Evolutionary conservation across 1,140 invertebrate genomes (phyloP), one percentile per base, ranked within the genome.

Genomic region (Danaus melanippus): DNA sequence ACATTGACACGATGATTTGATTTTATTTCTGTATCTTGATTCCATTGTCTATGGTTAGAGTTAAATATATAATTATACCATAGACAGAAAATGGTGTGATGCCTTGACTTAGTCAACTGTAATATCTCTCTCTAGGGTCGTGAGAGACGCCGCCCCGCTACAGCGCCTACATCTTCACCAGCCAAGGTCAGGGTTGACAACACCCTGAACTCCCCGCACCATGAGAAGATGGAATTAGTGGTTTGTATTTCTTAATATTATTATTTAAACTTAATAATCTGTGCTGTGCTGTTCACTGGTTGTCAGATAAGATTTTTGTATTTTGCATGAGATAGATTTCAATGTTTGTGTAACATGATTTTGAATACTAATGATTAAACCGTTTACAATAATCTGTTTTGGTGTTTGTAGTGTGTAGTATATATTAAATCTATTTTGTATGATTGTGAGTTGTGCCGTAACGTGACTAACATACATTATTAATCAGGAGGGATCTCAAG

Each of bases 131-230:
- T 11, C 0, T 46, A 86, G 81, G 79, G 82, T 15, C 68, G 72
- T 12, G 83, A 86, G 1, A 79, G 71, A 51, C 72, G 81, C 10
- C 77, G 82, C 2, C 73, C 83, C 0, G 74, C 60, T 9, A 79
- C 76, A 51, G 50, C 62, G 39, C 73, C 76, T 32, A 32, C 21
- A 0, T 32, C 21, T 7, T 87, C 85, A 1, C 85, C 85, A 0
- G 75, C 70, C 8, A 84, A 79, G 8, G 70, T 69, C 0, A 75
- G 76, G 32, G 64, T 56, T 10, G 55, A 64, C 17, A 69, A 67
- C 10, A 62, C 69, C 2, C 67, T 69, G 69, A 76, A 78, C 39
- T 78, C 80, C 1, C 75, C 77, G 0, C 76, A 79, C 48, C 69
- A 76, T 55, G 60, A 46, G 32, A 74, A 77, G 11, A 67, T 64